Percentiles rank a stretch among this genome's conserved stretches.
phyloP scores from a whole-genome alignment of 2,113 vertebrate genomes.

The Chascanopsetta lugubris region DNA sequence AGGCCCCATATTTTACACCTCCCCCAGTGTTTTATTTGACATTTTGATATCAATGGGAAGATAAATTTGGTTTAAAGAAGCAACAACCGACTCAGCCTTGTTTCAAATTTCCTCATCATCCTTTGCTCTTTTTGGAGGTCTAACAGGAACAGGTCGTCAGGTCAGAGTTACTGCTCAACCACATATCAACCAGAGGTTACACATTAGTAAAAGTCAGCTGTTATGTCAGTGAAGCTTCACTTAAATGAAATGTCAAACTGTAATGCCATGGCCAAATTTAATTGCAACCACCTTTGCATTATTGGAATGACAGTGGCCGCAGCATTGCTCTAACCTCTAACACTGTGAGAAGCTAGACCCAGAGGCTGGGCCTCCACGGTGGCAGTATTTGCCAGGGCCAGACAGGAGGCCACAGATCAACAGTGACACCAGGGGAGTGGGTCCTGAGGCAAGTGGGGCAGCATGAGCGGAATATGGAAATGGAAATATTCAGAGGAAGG shows the following conservation, averaged over 20 bases:
- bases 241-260: too few species aligned
- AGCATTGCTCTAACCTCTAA: background rate
- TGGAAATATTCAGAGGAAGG: background rate
- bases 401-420: background rate
- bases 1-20: background rate
- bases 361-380: background rate
- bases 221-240: too few species aligned
- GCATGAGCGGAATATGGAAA: background rate
- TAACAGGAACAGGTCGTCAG: background rate
- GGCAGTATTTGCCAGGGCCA: background rate
- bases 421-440: background rate
- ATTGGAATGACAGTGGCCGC: too few species aligned
- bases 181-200: too few species aligned
- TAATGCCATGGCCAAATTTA: too few species aligned
- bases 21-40: background rate
- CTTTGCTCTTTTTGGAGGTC: background rate
- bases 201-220: too few species aligned
- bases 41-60: background rate
- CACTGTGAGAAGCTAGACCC: background rate
- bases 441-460: background rate
- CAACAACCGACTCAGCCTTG: background rate
- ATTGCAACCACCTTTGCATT: too few species aligned
- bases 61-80: background rate
- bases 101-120: background rate
- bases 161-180: too few species aligned